Conservation (phyloP, 1,140 invertebrate species). For the Grapholita molesta region DNA sequence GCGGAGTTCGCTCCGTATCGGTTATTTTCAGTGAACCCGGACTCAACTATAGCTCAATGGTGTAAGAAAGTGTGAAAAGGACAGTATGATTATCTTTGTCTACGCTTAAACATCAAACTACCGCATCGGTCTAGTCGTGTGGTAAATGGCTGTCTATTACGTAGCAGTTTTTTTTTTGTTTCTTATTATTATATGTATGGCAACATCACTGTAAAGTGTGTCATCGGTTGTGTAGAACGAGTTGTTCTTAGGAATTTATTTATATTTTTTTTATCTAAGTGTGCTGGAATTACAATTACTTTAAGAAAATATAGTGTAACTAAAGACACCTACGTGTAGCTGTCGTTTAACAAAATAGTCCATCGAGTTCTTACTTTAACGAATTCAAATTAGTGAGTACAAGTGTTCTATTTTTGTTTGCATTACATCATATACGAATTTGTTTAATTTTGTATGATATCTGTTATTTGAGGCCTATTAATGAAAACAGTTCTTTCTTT, state of each 20-base stretch:
- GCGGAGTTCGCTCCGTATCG: too few relatives aligned
- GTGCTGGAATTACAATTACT: background rate
- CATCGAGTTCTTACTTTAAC: background rate
- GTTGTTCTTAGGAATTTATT: background rate
- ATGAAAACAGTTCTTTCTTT: constrained; percentile 35
- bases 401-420: constrained; percentile 37
- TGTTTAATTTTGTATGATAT: background rate
- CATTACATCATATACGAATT: constrained; percentile 42
- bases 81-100: too few relatives aligned
- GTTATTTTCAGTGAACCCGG: too few relatives aligned
- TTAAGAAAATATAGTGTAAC: background rate
- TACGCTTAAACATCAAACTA: too few relatives aligned
- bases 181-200: background rate
- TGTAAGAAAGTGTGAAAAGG: too few relatives aligned
- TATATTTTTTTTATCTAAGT: background rate
- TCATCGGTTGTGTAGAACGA: background rate
- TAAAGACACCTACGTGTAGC: background rate
- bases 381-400: background rate
- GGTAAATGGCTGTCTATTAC: background rate
- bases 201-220: background rate
- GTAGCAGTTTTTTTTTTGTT: background rate
- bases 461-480: background rate
- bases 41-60: too few relatives aligned
- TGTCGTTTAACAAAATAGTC: background rate
- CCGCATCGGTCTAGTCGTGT: background rate